phyloP scores from a whole-genome alignment of 2,797 vertebrate species.

The Manis javanica region DNA sequence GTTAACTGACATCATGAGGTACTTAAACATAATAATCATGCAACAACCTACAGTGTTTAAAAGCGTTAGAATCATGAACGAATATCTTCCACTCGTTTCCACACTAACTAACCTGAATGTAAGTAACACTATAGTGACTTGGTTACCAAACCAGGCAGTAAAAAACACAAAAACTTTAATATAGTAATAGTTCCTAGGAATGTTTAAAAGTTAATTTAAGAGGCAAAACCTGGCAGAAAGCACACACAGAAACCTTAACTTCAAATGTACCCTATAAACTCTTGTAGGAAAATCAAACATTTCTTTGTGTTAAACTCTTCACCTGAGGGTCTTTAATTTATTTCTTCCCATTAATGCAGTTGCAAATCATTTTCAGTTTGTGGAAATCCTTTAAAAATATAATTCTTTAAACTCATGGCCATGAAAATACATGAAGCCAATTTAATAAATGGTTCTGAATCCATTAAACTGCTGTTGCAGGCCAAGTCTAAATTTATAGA shows the following conservation, averaged over 20 bases:
- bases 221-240: background rate
- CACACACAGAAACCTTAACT: background rate
- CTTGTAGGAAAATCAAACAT: background rate
- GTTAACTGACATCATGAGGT: background rate
- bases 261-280: background rate
- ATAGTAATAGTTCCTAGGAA: background rate
- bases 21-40: background rate
- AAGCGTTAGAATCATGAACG: background rate
- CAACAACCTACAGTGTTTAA: background rate
- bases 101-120: background rate
- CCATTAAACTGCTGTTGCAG: slow-evolving; percentile 5
- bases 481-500: slow-evolving; percentile 20
- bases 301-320: slow-evolving; percentile 25
- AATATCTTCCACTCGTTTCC: background rate
- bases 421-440: slow-evolving; percentile 49
- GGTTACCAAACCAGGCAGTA: background rate
- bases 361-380: slow-evolving; percentile 67
- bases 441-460: slow-evolving; percentile 67
- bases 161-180: background rate
- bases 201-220: background rate
- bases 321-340: slow-evolving; percentile 45
- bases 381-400: slow-evolving; percentile 53
- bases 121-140: background rate
- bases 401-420: slow-evolving; percentile 12
- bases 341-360: slow-evolving; percentile 47